Evolutionary conservation across 2,113 vertebrate species (phyloP).

Genomic region (Reinhardtius hippoglossoides): DNA sequence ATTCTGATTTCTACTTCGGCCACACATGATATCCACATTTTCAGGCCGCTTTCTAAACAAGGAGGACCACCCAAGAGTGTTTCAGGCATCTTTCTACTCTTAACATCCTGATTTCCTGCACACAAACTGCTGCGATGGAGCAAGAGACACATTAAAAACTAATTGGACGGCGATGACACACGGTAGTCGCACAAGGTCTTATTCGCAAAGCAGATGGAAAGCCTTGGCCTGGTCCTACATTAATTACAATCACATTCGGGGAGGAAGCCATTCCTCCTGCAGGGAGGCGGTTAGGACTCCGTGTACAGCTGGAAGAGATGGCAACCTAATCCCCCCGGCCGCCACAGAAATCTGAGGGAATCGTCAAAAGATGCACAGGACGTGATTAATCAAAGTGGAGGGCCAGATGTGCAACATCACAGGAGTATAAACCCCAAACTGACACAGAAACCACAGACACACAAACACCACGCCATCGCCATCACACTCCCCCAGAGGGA

Average conservation of each 20-base stretch:
- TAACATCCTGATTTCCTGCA: slow-evolving; percentile 15
- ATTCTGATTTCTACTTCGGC: slow-evolving; percentile 68
- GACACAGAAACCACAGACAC: slow-evolving; percentile 66
- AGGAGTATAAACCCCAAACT: slow-evolving; percentile 51
- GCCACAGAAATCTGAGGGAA: slow-evolving; percentile 73
- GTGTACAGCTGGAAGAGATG: slow-evolving; percentile 78
- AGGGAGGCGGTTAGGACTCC: slow-evolving; percentile 69
- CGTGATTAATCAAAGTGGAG: slow-evolving; percentile 76
- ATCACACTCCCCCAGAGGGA: slow-evolving; percentile 55
- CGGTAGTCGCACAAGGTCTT: slow-evolving; percentile 74
- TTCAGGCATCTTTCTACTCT: slow-evolving; percentile 31
- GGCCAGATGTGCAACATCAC: slow-evolving; percentile 75
- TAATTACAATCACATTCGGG: slow-evolving; percentile 83
- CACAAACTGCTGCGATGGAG: slow-evolving; percentile 45
- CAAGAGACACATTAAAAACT: slow-evolving; percentile 72
- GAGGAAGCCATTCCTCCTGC: slow-evolving; percentile 79
- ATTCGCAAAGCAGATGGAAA: slow-evolving; percentile 82
- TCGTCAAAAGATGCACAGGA: slow-evolving; percentile 78
- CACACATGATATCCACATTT: slow-evolving; percentile 76
- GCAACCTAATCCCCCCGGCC: slow-evolving; percentile 78
- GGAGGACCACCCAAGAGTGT: slow-evolving; percentile 73
- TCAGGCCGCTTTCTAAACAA: slow-evolving; percentile 50
- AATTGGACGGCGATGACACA: slow-evolving; percentile 76
- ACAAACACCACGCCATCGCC: slow-evolving; percentile 52
- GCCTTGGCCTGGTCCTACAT: slow-evolving; percentile 79